Percentiles rank a stretch among this genome's conserved stretches.
Conservation (phyloP, 2,113 vertebrate genomes). For the Phrynocephalus versicolor region DNA sequence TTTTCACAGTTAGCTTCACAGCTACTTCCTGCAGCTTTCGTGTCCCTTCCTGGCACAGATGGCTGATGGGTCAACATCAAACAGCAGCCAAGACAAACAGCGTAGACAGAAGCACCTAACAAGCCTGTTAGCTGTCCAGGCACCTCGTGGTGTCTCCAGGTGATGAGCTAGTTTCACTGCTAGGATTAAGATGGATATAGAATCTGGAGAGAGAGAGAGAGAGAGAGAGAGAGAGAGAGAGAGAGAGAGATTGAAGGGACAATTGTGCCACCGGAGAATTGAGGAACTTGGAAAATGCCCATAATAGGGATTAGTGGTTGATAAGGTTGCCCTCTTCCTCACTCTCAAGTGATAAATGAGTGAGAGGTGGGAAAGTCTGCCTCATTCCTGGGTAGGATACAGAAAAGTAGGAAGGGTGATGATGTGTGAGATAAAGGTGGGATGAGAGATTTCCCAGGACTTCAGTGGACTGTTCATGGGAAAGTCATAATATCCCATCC, state of each 20-base stretch:
- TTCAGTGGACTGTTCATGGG: background rate
- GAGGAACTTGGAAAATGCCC: constrained; percentile 8
- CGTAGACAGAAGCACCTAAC: background rate
- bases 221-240: too few relatives aligned
- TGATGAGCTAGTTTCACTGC: constrained; percentile 9
- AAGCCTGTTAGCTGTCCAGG: constrained; percentile 14
- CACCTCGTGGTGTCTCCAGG: background rate
- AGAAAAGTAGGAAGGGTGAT: constrained; percentile 10
- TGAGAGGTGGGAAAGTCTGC: constrained; percentile 5
- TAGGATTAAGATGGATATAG: constrained; percentile 8
- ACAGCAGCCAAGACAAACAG: constrained; percentile 31
- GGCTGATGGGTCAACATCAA: constrained; percentile 24
- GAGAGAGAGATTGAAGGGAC: background rate
- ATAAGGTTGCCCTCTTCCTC: constrained; percentile 24
- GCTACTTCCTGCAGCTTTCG: background rate
- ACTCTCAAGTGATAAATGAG: constrained; percentile 5
- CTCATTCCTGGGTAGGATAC: background rate
- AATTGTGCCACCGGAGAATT: constrained; percentile 9
- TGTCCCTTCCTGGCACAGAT: constrained; percentile 4
- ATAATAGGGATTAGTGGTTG: background rate
- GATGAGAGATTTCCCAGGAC: background rate
- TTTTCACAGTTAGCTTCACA: constrained; percentile 1
- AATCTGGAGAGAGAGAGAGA: background rate
- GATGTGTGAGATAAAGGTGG: background rate
- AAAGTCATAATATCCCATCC: background rate